Evolutionary conservation across 1,140 invertebrate genomes (phyloP).

Genomic region (Chrysomallon squamiferum): DNA sequence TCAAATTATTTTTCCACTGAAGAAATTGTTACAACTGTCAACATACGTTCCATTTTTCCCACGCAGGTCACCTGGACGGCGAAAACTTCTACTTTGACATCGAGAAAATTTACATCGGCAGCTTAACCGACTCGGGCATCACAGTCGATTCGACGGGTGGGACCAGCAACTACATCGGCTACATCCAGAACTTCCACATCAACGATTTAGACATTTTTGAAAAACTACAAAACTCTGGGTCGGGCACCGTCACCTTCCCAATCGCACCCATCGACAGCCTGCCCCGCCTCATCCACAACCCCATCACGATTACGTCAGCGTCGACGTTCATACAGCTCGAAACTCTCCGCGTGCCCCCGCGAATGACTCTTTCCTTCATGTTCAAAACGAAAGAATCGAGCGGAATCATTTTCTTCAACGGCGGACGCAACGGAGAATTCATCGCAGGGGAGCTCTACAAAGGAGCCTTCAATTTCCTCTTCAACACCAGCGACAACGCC

Average conservation of each 20-base stretch:
- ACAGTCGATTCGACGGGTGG: background rate
- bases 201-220: constrained; percentile 38
- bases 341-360: constrained; percentile 21
- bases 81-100: constrained; percentile 31
- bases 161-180: constrained; percentile 38
- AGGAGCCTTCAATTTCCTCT: constrained; percentile 81
- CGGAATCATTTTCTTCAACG: constrained; percentile 90
- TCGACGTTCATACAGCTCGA: constrained; percentile 39
- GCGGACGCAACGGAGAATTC: constrained; percentile 91
- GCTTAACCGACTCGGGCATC: constrained; percentile 1
- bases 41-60: background rate
- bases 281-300: constrained; percentile 36
- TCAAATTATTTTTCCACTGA: no score
- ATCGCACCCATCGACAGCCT: constrained; percentile 2
- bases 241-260: background rate
- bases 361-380: constrained; percentile 44
- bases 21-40: no score
- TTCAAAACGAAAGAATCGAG: constrained; percentile 70
- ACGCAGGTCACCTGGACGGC: constrained; percentile 32
- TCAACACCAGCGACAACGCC: constrained; percentile 80
- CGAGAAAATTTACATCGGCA: constrained; percentile 35
- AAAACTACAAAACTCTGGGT: constrained; percentile 8
- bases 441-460: constrained; percentile 84
- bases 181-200: constrained; percentile 49
- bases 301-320: constrained; percentile 40